Percentiles rank a stretch among this genome's conserved stretches.
Evolutionary conservation across 2,797 vertebrate species (phyloP).

Genomic region (Liparis tanakae): DNA sequence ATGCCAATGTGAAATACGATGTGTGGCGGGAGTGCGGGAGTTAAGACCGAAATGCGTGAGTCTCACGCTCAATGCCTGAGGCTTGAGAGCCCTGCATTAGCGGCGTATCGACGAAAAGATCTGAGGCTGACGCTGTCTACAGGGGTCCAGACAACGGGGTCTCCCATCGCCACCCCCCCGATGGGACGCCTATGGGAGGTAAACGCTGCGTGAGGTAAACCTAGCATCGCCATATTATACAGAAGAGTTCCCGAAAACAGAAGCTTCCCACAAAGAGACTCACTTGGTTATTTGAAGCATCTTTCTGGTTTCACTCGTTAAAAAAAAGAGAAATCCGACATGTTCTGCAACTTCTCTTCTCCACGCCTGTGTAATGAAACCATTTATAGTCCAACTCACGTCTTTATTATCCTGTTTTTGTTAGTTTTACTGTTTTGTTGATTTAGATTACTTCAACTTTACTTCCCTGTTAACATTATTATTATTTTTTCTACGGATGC

Average conservation of each 20-base stretch:
- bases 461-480: constrained; percentile 1
- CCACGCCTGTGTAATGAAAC: constrained; percentile 2
- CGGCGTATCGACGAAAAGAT: constrained; percentile 69
- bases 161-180: constrained; percentile 37
- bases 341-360: not conserved
- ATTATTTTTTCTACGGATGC: constrained; percentile 38
- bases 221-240: constrained; percentile 35
- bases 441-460: constrained; percentile 15
- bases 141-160: constrained; percentile 60
- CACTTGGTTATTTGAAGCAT: constrained; percentile 13
- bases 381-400: not conserved
- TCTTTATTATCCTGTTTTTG: constrained; percentile 23
- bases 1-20: too few species aligned
- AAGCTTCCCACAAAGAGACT: constrained; percentile 3
- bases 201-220: constrained; percentile 56
- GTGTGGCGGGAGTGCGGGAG: too few species aligned
- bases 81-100: too few species aligned
- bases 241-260: constrained; percentile 37
- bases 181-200: constrained; percentile 33
- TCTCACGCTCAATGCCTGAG: too few species aligned
- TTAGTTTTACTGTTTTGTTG: constrained; percentile 14
- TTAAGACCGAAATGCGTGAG: too few species aligned
- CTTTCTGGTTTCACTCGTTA: not conserved
- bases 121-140: too few species aligned
- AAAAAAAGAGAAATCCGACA: too few species aligned